Evolutionary conservation across 2,113 vertebrate species (phyloP).

Genomic region (Hystrix cristata): DNA sequence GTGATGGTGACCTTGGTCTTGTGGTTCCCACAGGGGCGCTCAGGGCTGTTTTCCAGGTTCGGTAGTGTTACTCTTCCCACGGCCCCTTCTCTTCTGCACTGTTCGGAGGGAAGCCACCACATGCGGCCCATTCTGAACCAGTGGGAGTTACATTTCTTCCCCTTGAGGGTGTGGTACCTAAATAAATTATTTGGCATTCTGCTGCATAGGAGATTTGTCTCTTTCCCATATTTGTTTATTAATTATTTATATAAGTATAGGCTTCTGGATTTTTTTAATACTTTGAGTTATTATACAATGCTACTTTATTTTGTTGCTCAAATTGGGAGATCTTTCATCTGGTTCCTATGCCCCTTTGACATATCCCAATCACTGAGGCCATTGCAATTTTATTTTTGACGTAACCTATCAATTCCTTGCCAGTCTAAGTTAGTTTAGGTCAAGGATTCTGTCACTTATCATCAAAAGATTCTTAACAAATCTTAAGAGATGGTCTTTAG

Average conservation of each 20-base stretch:
- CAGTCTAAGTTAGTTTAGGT: conserved; percentile 6
- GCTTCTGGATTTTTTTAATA: background rate
- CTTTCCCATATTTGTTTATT: background rate
- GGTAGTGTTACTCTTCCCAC: background rate
- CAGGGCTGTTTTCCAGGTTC: background rate
- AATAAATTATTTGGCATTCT: background rate
- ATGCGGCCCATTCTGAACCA: background rate
- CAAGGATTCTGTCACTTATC: conserved; percentile 13
- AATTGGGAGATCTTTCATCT: background rate
- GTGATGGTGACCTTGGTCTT: background rate
- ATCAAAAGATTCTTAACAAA: conserved; percentile 21
- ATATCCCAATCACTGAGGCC: background rate
- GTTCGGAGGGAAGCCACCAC: conserved; percentile 1
- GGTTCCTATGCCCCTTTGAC: background rate
- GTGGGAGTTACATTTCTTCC: background rate
- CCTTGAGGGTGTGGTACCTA: background rate
- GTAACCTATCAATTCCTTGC: background rate
- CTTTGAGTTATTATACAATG: background rate
- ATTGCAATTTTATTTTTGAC: background rate
- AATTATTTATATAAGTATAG: background rate
- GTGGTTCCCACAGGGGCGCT: background rate
- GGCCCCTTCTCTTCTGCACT: background rate
- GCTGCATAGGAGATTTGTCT: background rate
- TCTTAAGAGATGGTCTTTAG: conserved; percentile 1
- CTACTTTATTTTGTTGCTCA: conserved; percentile 19